Evolutionary conservation across 2,888 invertebrate genomes (phyloP).

Genomic region (Melolontha melolontha): DNA sequence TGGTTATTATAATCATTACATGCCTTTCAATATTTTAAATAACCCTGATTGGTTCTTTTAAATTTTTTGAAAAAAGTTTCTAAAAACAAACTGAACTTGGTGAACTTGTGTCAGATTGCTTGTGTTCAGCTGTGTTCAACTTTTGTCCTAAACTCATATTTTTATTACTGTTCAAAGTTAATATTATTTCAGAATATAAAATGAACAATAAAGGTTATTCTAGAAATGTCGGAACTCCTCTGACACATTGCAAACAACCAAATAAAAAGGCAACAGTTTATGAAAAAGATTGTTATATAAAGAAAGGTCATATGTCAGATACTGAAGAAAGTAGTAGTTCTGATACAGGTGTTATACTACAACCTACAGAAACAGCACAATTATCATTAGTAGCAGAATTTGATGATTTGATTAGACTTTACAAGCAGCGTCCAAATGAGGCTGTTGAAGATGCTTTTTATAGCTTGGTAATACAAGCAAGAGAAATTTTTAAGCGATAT

Average conservation of each 20-base stretch:
- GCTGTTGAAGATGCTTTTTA: conserved; percentile 80
- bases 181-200: conserved; percentile 5
- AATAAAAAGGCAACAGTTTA: conserved; percentile 6
- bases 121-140: too few relatives aligned
- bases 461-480: conserved; percentile 78
- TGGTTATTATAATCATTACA: too few relatives aligned
- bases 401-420: conserved; percentile 79
- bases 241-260: conserved; percentile 1
- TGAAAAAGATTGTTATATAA: conserved; percentile 13
- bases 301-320: conserved; percentile 35
- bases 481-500: conserved; percentile 79
- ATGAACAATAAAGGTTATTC: conserved; percentile 16
- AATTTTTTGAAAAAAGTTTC: conserved; percentile 11
- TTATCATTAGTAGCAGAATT: conserved; percentile 77
- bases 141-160: too few relatives aligned
- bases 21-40: background rate
- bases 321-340: conserved; percentile 43
- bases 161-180: background rate
- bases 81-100: background rate
- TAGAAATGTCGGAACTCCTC: conserved; percentile 1
- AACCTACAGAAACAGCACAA: conserved; percentile 40
- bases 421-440: conserved; percentile 74
- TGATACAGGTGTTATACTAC: conserved; percentile 8
- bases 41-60: conserved; percentile 18
- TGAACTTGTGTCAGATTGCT: too few relatives aligned